Evolutionary conservation across 2,797 vertebrate species (phyloP).

Genomic region (Enteromius trimaculatus): DNA sequence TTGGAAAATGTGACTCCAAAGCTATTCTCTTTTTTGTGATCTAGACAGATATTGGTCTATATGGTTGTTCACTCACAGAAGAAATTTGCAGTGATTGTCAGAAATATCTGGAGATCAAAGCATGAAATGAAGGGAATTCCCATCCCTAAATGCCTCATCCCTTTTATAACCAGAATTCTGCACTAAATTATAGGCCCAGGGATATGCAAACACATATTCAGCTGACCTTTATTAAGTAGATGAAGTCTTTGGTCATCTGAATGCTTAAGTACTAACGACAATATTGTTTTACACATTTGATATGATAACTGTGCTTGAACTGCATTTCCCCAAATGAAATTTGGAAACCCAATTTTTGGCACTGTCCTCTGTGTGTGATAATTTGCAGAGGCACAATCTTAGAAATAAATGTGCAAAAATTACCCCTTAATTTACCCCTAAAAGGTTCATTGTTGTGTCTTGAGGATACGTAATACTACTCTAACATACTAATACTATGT

Average conservation of each 20-base stretch:
- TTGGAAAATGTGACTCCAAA: conserved; percentile 42
- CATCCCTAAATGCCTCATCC: not conserved
- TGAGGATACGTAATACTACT: not conserved
- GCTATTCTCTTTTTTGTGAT: conserved; percentile 5
- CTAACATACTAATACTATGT: not conserved
- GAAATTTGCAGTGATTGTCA: not conserved
- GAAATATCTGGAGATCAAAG: not conserved
- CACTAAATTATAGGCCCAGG: not conserved
- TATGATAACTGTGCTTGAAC: not conserved
- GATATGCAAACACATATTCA: not conserved
- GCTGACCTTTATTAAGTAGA: not conserved
- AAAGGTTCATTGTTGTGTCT: not conserved
- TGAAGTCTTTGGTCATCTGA: not conserved
- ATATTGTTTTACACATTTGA: not conserved
- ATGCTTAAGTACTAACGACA: not conserved
- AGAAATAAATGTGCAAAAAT: conserved; percentile 3
- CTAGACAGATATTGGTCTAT: conserved; percentile 1
- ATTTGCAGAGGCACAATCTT: not conserved
- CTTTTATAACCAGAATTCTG: not conserved
- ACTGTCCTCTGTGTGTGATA: not conserved
- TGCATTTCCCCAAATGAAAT: not conserved
- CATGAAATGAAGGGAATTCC: not conserved
- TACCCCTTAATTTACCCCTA: not conserved
- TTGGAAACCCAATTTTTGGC: not conserved
- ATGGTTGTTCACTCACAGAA: not conserved